Evolutionary conservation across 2,888 invertebrate species (phyloP).

Genomic region (Spodoptera picta): DNA sequence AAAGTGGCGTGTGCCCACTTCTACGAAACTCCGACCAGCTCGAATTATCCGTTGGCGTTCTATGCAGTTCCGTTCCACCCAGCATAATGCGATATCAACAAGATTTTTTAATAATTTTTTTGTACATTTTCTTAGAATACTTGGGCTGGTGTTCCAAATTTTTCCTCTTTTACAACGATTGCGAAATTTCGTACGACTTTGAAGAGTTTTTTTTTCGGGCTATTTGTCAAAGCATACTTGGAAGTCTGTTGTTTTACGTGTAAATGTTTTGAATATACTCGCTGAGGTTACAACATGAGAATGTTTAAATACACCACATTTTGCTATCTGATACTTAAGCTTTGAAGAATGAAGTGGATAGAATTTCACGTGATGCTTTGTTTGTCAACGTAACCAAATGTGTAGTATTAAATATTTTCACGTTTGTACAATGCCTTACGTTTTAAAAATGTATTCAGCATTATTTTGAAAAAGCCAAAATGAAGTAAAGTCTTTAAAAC

Average conservation of each 20-base stretch:
- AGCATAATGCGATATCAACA: conserved; percentile 24
- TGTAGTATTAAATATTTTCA: neutral
- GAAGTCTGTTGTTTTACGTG: conserved; percentile 40
- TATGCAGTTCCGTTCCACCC: conserved; percentile 35
- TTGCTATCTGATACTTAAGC: conserved; percentile 16
- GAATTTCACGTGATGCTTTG: neutral
- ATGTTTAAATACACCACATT: conserved; percentile 28
- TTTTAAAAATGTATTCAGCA: too few relatives aligned
- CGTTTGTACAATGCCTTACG: too few relatives aligned
- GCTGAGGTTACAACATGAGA: conserved; percentile 21
- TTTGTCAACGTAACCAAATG: conserved; percentile 1
- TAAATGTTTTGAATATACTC: conserved; percentile 47
- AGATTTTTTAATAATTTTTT: neutral
- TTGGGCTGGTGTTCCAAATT: conserved; percentile 25
- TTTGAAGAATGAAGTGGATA: conserved; percentile 7
- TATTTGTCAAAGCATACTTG: conserved; percentile 57
- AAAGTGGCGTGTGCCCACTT: conserved; percentile 43
- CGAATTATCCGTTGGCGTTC: conserved; percentile 41
- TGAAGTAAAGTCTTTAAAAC: neutral
- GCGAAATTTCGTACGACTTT: conserved; percentile 33
- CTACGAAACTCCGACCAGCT: conserved; percentile 31
- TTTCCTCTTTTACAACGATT: conserved; percentile 25
- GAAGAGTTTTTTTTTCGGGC: conserved; percentile 36
- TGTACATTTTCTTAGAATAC: conserved; percentile 28
- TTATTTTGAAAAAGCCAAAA: neutral